phyloP scores from a whole-genome alignment of 1,140 invertebrate species.

The Drosophila ogumai region DNA sequence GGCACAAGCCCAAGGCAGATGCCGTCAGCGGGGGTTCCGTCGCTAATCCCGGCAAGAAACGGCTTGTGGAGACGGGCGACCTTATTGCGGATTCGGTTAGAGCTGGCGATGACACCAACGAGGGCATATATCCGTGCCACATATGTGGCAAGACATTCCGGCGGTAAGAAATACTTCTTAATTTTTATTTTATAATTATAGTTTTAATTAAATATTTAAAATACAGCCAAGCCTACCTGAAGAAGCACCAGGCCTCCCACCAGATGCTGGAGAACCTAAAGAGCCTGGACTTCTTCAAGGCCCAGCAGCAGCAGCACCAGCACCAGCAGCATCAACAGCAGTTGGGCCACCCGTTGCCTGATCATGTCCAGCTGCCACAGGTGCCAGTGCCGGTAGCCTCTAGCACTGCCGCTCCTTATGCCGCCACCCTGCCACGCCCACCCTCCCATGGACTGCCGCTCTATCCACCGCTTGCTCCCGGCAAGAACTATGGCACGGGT shows the following conservation, averaged over 20 bases:
- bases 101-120: constrained; percentile 52
- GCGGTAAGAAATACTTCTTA: constrained; percentile 63
- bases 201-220: too few relatives aligned
- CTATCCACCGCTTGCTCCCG: constrained; percentile 40
- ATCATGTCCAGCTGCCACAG: constrained; percentile 37
- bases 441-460: constrained; percentile 44
- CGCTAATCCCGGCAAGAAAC: constrained; percentile 55
- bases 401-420: constrained; percentile 21
- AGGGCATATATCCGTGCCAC: constrained; percentile 89
- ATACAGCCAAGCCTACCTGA: constrained; percentile 90
- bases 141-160: constrained; percentile 93
- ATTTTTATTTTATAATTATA: background rate
- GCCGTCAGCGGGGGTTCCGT: background rate
- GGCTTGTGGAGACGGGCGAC: constrained; percentile 57
- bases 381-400: background rate
- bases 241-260: constrained; percentile 88
- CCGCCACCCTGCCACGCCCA: constrained; percentile 50
- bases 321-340: constrained; percentile 41
- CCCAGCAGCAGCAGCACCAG: constrained; percentile 53
- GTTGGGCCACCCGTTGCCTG: constrained; percentile 24
- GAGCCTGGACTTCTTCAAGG: constrained; percentile 71
- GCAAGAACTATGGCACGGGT: constrained; percentile 47
- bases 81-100: constrained; percentile 47
- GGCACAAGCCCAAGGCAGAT: constrained; percentile 93
- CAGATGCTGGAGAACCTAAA: constrained; percentile 79